A percentile compares a stretch with the other conserved stretches of the same genome.
Conservation (phyloP, 2,113 vertebrate species). For the Lynx canadensis region DNA sequence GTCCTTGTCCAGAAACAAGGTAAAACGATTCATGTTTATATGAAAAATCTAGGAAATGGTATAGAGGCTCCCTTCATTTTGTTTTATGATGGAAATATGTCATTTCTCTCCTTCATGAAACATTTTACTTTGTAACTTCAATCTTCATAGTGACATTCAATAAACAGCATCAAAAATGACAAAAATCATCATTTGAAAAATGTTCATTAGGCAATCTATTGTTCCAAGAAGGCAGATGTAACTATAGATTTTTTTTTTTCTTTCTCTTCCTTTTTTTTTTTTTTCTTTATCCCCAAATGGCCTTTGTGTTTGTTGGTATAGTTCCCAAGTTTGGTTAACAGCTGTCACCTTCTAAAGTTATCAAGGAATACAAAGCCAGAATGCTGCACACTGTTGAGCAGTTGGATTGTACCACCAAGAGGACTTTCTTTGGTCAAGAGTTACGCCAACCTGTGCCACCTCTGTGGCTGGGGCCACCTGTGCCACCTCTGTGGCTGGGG, state of each 20-base stretch:
- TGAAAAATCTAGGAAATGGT: background rate
- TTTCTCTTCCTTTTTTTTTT: background rate
- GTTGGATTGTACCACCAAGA: too few relatives aligned
- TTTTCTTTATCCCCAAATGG: background rate
- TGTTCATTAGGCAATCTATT: background rate
- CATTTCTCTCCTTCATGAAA: background rate
- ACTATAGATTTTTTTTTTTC: background rate
- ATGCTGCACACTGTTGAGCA: background rate
- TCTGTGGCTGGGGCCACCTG: background rate
- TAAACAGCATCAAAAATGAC: background rate
- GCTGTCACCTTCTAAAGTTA: background rate
- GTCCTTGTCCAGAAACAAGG: conserved; percentile 13
- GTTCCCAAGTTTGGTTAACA: background rate
- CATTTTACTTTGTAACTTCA: conserved; percentile 16
- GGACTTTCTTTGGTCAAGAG: background rate
- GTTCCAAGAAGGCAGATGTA: background rate
- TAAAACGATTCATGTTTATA: background rate
- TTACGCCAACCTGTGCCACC: background rate
- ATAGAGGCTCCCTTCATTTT: background rate
- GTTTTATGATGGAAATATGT: conserved; percentile 50
- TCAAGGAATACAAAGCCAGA: background rate
- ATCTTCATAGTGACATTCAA: background rate
- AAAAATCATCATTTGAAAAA: background rate
- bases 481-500: background rate
- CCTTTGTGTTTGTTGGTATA: background rate